Conservation (phyloP, 2,797 vertebrate genomes). For the Brotula barbata region DNA sequence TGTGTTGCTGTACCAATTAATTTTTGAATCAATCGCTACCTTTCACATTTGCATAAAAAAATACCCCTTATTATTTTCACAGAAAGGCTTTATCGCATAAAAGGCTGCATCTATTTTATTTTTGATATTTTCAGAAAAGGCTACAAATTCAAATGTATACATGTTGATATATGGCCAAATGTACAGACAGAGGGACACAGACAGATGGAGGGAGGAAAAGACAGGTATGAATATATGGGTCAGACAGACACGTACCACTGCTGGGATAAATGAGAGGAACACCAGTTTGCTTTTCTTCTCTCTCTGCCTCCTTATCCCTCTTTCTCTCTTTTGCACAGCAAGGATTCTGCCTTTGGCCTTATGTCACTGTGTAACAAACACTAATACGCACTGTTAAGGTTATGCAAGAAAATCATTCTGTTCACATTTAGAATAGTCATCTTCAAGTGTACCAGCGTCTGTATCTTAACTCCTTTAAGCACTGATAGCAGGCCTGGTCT, state of each 20-base stretch:
- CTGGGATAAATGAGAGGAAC: slow-evolving; percentile 65
- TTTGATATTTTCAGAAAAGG: too few species aligned
- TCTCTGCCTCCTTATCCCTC: slow-evolving; percentile 2
- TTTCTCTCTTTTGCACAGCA: slow-evolving; percentile 48
- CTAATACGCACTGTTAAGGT: slow-evolving; percentile 12
- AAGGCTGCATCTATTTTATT: too few species aligned
- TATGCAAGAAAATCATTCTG: neutral
- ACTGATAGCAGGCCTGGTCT: neutral
- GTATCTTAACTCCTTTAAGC: neutral
- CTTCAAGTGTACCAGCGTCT: neutral
- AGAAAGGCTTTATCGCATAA: too few species aligned
- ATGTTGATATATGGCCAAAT: neutral
- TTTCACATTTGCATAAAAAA: too few species aligned
- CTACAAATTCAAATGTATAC: neutral
- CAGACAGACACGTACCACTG: slow-evolving; percentile 31
- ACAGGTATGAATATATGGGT: neutral
- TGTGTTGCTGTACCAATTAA: too few species aligned
- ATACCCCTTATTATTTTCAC: too few species aligned
- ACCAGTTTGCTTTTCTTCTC: slow-evolving; percentile 42
- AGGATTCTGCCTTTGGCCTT: slow-evolving; percentile 39
- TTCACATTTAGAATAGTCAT: neutral
- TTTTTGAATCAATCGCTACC: too few species aligned
- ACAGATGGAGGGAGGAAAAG: slow-evolving; percentile 17
- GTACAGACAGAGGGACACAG: slow-evolving; percentile 15
- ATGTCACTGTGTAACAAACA: slow-evolving; percentile 54